Conservation (phyloP, 2,888 invertebrate genomes). For the Melanotus villosus region DNA sequence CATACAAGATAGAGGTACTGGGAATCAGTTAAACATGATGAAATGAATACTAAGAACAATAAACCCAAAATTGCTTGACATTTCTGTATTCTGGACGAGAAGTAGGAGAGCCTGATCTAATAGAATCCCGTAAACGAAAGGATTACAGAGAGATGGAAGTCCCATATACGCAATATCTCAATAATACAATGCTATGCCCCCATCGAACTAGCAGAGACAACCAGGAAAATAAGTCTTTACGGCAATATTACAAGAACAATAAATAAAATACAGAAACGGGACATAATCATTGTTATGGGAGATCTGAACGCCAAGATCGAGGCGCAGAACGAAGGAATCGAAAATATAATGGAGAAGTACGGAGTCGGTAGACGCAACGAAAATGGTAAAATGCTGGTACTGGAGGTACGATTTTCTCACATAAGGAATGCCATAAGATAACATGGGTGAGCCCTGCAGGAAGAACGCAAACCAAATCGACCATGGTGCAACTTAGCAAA, state of each 20-base stretch:
- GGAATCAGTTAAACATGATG: neutral
- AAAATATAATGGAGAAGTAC: too few relatives aligned
- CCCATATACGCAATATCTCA: neutral
- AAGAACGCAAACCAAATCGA: too few relatives aligned
- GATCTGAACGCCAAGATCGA: too few relatives aligned
- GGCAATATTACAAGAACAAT: neutral
- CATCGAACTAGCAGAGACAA: neutral
- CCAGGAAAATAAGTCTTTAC: neutral
- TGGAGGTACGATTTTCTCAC: too few relatives aligned
- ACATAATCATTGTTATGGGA: too few relatives aligned
- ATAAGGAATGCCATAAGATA: too few relatives aligned
- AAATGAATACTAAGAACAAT: neutral
- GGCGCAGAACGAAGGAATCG: too few relatives aligned
- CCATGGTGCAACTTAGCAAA: too few relatives aligned
- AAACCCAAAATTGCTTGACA: neutral
- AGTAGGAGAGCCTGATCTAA: neutral
- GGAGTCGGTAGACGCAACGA: too few relatives aligned
- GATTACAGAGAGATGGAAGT: neutral
- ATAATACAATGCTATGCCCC: constrained; percentile 3
- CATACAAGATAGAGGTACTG: neutral
- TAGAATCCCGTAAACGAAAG: neutral
- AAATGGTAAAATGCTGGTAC: too few relatives aligned
- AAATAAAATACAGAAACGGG: too few relatives aligned
- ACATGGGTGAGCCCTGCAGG: too few relatives aligned
- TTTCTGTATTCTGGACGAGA: neutral